Conservation (phyloP, 2,888 invertebrate species). For the Eupithecia subumbrata region DNA sequence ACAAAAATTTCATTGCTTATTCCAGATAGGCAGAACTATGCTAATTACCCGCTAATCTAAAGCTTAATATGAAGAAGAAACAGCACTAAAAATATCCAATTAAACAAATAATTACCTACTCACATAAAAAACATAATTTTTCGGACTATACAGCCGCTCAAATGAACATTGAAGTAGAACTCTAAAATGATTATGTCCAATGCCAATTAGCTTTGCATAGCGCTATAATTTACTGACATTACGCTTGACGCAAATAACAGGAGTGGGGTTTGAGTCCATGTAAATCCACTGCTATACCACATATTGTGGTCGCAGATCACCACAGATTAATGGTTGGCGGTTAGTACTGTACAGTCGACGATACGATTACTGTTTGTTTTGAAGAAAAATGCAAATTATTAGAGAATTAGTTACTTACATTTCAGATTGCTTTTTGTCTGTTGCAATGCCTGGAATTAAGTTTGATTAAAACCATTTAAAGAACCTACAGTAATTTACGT, state of each 20-base stretch:
- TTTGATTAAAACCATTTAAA: not conserved
- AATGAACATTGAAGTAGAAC: not conserved
- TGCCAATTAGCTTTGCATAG: conserved; percentile 58
- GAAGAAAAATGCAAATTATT: not conserved
- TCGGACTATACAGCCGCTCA: not conserved
- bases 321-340: conserved; percentile 38
- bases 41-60: not conserved
- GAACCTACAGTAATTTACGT: not conserved
- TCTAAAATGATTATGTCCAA: conserved; percentile 55
- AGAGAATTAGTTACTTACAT: not conserved
- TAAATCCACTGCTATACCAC: conserved; percentile 55
- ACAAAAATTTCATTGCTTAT: not conserved
- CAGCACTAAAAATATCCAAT: not conserved
- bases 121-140: not conserved
- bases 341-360: conserved; percentile 14
- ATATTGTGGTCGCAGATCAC: conserved; percentile 48
- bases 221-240: conserved; percentile 78
- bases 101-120: not conserved
- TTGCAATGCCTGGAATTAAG: not conserved
- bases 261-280: conserved; percentile 61
- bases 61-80: no score
- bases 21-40: not conserved
- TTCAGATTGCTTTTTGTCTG: not conserved
- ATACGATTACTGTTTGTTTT: not conserved
- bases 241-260: conserved; percentile 74